Conservation (phyloP, 2,888 invertebrate genomes). For the Drosophila nigricruria region DNA sequence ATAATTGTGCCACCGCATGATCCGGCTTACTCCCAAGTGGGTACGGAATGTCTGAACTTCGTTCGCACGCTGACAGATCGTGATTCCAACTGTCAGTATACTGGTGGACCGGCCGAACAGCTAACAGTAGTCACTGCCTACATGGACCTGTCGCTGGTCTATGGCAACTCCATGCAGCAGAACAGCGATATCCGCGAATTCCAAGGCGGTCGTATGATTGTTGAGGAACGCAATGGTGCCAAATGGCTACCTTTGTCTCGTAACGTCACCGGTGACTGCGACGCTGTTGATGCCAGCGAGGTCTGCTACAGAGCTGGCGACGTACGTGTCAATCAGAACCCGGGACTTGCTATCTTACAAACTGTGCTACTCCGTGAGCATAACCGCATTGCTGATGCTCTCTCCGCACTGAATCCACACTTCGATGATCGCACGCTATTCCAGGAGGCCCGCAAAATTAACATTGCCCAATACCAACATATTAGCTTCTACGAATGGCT, state of each 20-base stretch:
- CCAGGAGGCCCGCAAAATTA: conserved; percentile 86
- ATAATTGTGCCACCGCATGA: conserved; percentile 88
- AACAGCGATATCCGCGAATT: conserved; percentile 89
- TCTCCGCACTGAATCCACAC: conserved; percentile 86
- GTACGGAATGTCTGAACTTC: conserved; percentile 89
- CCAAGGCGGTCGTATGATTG: conserved; percentile 89
- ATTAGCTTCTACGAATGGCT: conserved; percentile 87
- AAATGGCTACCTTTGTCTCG: conserved; percentile 90
- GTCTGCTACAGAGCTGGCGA: conserved; percentile 91
- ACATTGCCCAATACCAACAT: conserved; percentile 86
- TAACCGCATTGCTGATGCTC: conserved; percentile 85
- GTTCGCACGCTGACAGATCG: conserved; percentile 89
- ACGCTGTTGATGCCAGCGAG: conserved; percentile 88
- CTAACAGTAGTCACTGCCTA: conserved; percentile 85
- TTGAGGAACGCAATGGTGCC: conserved; percentile 88
- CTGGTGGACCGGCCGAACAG: conserved; percentile 88
- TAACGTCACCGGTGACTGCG: conserved; percentile 90
- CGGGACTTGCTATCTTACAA: conserved; percentile 86
- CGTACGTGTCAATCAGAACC: conserved; percentile 86
- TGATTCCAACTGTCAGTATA: conserved; percentile 87
- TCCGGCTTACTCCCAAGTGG: conserved; percentile 86
- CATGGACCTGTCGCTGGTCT: conserved; percentile 92
- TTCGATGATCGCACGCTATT: conserved; percentile 86
- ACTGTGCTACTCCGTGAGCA: conserved; percentile 86
- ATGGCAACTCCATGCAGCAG: conserved; percentile 90